Evolutionary conservation across 23 tunicate genomes (phyloP).

Genomic region (Botrylloides violaceus): DNA sequence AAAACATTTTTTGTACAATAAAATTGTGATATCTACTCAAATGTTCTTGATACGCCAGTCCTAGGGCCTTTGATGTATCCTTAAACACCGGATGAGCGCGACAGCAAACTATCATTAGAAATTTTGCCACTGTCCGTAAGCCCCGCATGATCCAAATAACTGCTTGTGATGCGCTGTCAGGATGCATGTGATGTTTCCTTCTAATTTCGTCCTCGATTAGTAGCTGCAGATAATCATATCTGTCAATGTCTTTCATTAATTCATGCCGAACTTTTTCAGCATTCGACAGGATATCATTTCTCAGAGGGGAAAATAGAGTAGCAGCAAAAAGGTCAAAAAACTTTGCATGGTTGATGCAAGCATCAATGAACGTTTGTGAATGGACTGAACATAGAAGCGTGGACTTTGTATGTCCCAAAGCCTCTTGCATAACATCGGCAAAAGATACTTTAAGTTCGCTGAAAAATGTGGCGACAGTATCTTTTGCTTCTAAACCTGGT

Average conservation of each 20-base stretch:
- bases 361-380: constrained; percentile 23
- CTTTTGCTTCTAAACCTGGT: background rate
- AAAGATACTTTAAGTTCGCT: background rate
- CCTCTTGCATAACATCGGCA: constrained; percentile 15
- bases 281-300: constrained; percentile 33
- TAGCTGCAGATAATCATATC: constrained; percentile 27
- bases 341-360: constrained; percentile 28
- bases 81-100: constrained; percentile 9
- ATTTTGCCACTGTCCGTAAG: constrained; percentile 27
- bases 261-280: constrained; percentile 29
- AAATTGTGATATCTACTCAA: constrained; percentile 63
- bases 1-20: constrained; percentile 65
- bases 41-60: constrained; percentile 18
- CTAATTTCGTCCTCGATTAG: constrained; percentile 26
- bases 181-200: constrained; percentile 24
- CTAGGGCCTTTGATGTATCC: constrained; percentile 21
- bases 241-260: background rate
- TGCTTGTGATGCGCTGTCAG: constrained; percentile 58
- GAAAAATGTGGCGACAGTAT: constrained; percentile 16
- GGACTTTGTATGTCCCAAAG: background rate
- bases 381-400: constrained; percentile 18
- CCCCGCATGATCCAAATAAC: constrained; percentile 52
- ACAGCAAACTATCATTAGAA: constrained; percentile 11
- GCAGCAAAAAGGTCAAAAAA: constrained; percentile 56
- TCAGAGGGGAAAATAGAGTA: constrained; percentile 34